Evolutionary conservation across 2,113 vertebrate species (phyloP).

Genomic region (mouse (Mus musculus)): GRCm39 chr16:43650501-43651000

Average conservation of each 20-base stretch:
- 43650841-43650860: not conserved
- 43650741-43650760: slow-evolving; percentile 10
- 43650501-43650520: slow-evolving; percentile 6
- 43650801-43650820: not conserved
- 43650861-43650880: not conserved
- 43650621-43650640: slow-evolving; percentile 45
- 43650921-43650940: not conserved
- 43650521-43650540: slow-evolving; percentile 29
- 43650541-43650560: slow-evolving; percentile 45
- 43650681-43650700: slow-evolving; percentile 50
- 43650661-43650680: slow-evolving; percentile 60
- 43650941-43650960: not conserved
- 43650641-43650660: slow-evolving; percentile 26
- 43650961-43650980: slow-evolving; percentile 1
- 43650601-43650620: slow-evolving; percentile 56
- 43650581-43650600: slow-evolving; percentile 49
- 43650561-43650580: slow-evolving; percentile 18
- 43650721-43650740: slow-evolving; percentile 52
- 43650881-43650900: not conserved
- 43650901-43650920: not conserved
- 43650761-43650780: slow-evolving; percentile 32
- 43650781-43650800: not conserved
- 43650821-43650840: not conserved
- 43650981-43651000: not conserved
- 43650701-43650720: slow-evolving; percentile 44